A percentile compares a stretch with the other conserved stretches of the same genome.
Evolutionary conservation across 2,113 vertebrate genomes (phyloP).

Genomic region (Sigmodon hispidus): DNA sequence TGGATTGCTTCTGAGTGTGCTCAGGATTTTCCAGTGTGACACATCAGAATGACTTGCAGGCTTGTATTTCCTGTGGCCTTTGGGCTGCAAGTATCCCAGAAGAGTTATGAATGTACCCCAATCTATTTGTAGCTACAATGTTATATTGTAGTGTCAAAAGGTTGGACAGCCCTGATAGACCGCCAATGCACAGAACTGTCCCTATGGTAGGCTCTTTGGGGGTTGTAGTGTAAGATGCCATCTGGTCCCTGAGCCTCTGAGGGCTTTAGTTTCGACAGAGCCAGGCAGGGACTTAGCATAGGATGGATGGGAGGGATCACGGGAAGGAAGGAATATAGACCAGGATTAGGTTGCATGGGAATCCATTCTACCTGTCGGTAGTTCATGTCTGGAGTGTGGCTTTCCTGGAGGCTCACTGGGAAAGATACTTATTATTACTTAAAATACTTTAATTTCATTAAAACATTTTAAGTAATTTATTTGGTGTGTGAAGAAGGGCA

Average conservation of each 20-base stretch:
- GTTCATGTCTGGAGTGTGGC: not conserved
- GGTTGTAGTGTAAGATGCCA: not conserved
- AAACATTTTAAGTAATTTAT: not conserved
- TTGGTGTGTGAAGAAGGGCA: not conserved
- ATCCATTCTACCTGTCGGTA: not conserved
- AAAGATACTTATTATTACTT: too few species aligned
- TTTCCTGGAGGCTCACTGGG: not conserved
- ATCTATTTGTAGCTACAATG: not conserved
- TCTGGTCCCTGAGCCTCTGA: not conserved
- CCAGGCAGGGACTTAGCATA: not conserved
- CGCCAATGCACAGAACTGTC: not conserved
- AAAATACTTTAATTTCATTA: not conserved
- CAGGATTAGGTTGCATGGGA: not conserved
- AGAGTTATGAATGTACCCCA: not conserved
- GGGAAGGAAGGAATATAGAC: not conserved
- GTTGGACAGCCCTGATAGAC: not conserved
- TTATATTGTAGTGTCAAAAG: not conserved
- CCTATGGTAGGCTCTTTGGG: not conserved
- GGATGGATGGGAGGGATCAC: not conserved
- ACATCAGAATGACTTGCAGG: not conserved
- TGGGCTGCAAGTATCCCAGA: not conserved
- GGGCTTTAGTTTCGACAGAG: not conserved
- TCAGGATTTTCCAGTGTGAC: not conserved
- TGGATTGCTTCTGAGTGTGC: not conserved
- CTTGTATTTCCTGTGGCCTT: not conserved